phyloP scores from a whole-genome alignment of 2,113 vertebrate species.

The Antennarius striatus region DNA sequence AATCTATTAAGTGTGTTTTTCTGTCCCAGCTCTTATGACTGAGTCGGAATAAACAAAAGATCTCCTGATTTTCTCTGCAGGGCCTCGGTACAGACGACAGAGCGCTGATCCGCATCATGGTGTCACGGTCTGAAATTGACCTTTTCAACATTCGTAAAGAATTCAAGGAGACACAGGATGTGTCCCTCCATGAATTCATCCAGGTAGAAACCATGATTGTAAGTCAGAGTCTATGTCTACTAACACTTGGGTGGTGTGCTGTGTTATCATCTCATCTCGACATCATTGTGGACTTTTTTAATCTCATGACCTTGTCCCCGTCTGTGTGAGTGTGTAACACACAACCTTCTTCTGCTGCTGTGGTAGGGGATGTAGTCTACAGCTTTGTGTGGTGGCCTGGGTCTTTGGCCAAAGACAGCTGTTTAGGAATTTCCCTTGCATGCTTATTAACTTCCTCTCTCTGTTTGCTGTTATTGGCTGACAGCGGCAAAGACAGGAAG shows the following conservation, averaged over 20 bases:
- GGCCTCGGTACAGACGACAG: constrained; percentile 93
- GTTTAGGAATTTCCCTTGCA: constrained; percentile 84
- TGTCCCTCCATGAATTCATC: constrained; percentile 89
- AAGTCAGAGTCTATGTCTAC: constrained; percentile 65
- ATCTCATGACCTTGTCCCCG: constrained; percentile 8
- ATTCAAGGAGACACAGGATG: constrained; percentile 90
- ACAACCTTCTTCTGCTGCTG: constrained; percentile 65
- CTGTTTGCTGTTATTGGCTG: constrained; percentile 67
- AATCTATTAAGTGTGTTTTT: neutral
- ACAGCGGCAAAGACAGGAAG: constrained; percentile 71
- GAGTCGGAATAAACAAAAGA: constrained; percentile 15
- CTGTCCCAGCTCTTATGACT: neutral
- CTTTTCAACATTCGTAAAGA: constrained; percentile 91
- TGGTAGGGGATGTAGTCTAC: constrained; percentile 52
- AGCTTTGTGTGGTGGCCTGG: constrained; percentile 71
- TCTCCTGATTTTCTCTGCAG: constrained; percentile 66
- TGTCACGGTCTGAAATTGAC: constrained; percentile 92
- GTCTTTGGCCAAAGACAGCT: constrained; percentile 74
- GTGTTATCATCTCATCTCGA: constrained; percentile 19
- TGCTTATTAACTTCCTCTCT: constrained; percentile 76
- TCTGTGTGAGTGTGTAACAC: constrained; percentile 40
- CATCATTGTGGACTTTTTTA: constrained; percentile 30
- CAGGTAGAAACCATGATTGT: constrained; percentile 86
- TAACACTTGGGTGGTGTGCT: constrained; percentile 43
- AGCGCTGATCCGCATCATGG: constrained; percentile 92